Conservation (phyloP, 2,113 vertebrate species). For the Entelurus aequoreus region DNA sequence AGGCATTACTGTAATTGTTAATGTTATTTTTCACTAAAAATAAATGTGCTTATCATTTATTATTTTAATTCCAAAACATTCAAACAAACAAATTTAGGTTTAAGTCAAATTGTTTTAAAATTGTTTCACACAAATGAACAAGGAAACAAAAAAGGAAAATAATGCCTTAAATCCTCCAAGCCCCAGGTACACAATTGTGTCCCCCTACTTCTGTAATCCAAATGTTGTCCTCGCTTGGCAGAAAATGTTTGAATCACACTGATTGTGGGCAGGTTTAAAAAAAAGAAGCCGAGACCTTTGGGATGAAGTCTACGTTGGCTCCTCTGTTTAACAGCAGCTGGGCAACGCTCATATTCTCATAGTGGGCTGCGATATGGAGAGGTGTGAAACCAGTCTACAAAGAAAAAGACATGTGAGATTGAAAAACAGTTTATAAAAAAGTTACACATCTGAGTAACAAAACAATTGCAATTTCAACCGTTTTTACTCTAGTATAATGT, state of each 20-base stretch:
- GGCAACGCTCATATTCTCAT: conserved; percentile 94
- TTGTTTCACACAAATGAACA: too few species aligned
- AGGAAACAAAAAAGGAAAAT: too few species aligned
- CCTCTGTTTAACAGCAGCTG: conserved; percentile 90
- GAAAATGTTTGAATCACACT: not conserved
- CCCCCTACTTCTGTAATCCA: too few species aligned
- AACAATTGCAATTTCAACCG: not conserved
- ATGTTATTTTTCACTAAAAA: too few species aligned
- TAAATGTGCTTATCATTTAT: too few species aligned
- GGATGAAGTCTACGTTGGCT: conserved; percentile 94
- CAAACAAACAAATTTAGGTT: too few species aligned
- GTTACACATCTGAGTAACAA: conserved; percentile 13
- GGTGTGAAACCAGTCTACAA: conserved; percentile 95
- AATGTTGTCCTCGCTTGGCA: not conserved
- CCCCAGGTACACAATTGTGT: too few species aligned
- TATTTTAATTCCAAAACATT: too few species aligned
- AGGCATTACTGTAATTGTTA: too few species aligned
- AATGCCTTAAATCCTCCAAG: too few species aligned
- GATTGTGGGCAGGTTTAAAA: not conserved
- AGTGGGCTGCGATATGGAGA: conserved; percentile 96
- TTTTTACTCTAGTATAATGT: too few species aligned
- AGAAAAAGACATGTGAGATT: conserved; percentile 12
- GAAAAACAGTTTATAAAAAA: not conserved
- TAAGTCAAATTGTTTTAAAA: too few species aligned
- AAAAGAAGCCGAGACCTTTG: conserved; percentile 70